A percentile compares a stretch with the other conserved stretches of the same genome.
Conservation (phyloP, 2,888 invertebrate genomes). For the Balanococcus diminutus region DNA sequence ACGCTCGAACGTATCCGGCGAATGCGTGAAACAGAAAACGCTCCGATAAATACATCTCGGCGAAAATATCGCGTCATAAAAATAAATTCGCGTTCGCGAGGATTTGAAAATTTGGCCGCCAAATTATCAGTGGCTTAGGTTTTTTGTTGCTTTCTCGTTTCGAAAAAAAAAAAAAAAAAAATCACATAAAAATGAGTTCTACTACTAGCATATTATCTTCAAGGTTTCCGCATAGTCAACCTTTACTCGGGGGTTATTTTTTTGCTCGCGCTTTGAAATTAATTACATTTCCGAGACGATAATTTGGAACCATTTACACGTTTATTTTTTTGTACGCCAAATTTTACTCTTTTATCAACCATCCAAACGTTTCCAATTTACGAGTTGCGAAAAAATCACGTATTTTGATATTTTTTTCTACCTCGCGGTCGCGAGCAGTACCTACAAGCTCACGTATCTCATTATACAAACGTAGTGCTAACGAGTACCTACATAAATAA, state of each 20-base stretch:
- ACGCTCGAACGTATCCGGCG: not conserved
- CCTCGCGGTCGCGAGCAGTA: no score
- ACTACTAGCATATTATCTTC: not conserved
- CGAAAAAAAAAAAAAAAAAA: no score
- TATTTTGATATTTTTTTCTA: no score
- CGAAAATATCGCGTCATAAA: not conserved
- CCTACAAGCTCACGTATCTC: no score
- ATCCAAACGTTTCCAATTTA: not conserved
- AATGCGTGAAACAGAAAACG: not conserved
- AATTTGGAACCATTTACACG: not conserved
- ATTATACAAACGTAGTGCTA: no score
- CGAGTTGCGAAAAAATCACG: not conserved
- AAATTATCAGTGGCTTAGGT: not conserved
- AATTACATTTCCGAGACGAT: not conserved
- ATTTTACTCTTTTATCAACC: not conserved
- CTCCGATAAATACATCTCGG: conserved; percentile 1
- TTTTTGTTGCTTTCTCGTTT: not conserved
- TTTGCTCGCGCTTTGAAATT: not conserved
- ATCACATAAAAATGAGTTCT: not conserved
- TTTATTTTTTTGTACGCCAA: not conserved
- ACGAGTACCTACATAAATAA: no score
- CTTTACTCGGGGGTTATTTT: not conserved
- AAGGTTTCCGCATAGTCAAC: not conserved
- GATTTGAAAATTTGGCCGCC: not conserved
- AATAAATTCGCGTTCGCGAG: not conserved